A percentile compares a stretch with the other conserved stretches of the same genome.
Conservation (phyloP, 2,888 invertebrate genomes). For the Sipha maydis region DNA sequence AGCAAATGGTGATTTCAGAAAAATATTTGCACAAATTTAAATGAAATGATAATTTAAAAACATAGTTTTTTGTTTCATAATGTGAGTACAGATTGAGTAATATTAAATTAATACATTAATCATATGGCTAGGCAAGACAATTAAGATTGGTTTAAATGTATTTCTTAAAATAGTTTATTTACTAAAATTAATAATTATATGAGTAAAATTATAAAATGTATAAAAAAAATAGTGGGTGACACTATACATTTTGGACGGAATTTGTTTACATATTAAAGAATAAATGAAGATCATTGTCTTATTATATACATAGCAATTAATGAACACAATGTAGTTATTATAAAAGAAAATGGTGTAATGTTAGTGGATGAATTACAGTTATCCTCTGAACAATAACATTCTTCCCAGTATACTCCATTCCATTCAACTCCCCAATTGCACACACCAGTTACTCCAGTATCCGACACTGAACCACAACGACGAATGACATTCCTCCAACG, state of each 20-base stretch:
- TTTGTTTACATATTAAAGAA: conserved; percentile 16
- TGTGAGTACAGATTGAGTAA: too few relatives aligned
- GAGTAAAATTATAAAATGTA: conserved; percentile 40
- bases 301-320: conserved; percentile 47
- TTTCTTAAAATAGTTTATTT: conserved; percentile 31
- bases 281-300: conserved; percentile 39
- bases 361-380: conserved; percentile 76
- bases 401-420: conserved; percentile 96
- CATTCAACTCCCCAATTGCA: conserved; percentile 96
- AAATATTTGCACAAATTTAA: not conserved
- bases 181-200: conserved; percentile 32
- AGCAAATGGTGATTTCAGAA: not conserved
- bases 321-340: conserved; percentile 44
- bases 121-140: too few relatives aligned
- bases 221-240: conserved; percentile 21
- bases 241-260: conserved; percentile 50
- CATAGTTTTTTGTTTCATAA: too few relatives aligned
- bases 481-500: conserved; percentile 92
- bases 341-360: conserved; percentile 28
- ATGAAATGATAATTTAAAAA: too few relatives aligned
- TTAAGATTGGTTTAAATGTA: not conserved
- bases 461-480: conserved; percentile 88
- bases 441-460: conserved; percentile 91
- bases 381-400: conserved; percentile 93
- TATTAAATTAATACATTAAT: too few relatives aligned